phyloP scores from a whole-genome alignment of 2,113 vertebrate species.

The Trichechus manatus region DNA sequence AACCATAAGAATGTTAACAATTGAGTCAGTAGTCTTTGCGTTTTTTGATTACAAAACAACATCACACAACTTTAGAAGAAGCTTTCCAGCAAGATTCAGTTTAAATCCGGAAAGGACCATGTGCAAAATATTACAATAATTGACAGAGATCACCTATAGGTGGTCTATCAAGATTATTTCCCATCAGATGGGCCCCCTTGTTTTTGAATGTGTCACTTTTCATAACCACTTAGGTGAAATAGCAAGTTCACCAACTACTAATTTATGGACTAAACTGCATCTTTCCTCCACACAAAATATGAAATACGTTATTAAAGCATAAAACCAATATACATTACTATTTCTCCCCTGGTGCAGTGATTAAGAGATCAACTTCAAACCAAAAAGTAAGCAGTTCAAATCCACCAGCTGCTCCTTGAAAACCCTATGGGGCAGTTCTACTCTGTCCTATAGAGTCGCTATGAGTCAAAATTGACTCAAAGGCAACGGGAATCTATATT shows the following conservation, averaged over 20 bases:
- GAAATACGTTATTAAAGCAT: not conserved
- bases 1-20: not conserved
- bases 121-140: not conserved
- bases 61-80: not conserved
- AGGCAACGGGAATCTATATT: not conserved
- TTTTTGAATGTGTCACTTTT: not conserved
- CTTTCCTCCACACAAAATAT: not conserved
- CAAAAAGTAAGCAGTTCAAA: too few relatives aligned
- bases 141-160: not conserved
- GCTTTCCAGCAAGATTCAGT: not conserved
- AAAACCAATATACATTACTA: not conserved
- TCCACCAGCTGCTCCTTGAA: too few relatives aligned
- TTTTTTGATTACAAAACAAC: not conserved
- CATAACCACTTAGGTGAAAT: not conserved
- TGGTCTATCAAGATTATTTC: not conserved
- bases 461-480: too few relatives aligned
- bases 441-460: too few relatives aligned
- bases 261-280: not conserved
- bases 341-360: not conserved
- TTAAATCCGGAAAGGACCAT: not conserved
- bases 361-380: too few relatives aligned
- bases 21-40: not conserved
- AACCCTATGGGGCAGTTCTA: too few relatives aligned
- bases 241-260: not conserved
- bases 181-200: not conserved